phyloP scores from a whole-genome alignment of 2,888 invertebrate genomes.

The Agrypnus murinus region DNA sequence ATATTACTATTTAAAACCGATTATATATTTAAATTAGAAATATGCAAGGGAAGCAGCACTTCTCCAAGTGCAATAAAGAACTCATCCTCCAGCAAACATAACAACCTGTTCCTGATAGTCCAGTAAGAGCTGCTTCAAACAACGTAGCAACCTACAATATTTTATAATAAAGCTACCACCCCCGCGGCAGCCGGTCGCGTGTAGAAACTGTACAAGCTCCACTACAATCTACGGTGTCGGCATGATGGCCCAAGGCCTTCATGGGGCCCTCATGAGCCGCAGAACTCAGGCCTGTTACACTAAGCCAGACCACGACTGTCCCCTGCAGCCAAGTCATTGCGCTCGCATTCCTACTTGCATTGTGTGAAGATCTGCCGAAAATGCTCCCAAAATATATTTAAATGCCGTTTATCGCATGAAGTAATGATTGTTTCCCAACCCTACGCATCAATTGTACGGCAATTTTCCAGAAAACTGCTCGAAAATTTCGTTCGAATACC shows the following conservation, averaged over 20 bases:
- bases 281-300: slow-evolving; percentile 61
- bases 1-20: too few relatives aligned
- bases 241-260: slow-evolving; percentile 66
- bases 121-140: slow-evolving; percentile 44
- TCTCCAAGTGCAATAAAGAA: slow-evolving; percentile 16
- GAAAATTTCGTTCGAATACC: slow-evolving; percentile 21
- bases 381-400: slow-evolving; percentile 50
- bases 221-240: slow-evolving; percentile 63
- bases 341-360: slow-evolving; percentile 60
- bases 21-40: too few relatives aligned
- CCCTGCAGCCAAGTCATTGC: slow-evolving; percentile 67
- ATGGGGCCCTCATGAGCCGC: slow-evolving; percentile 63
- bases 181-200: slow-evolving; percentile 71
- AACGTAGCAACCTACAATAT: slow-evolving; percentile 58
- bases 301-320: slow-evolving; percentile 68
- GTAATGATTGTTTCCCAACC: slow-evolving; percentile 23
- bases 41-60: too few relatives aligned
- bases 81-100: slow-evolving; percentile 29
- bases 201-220: slow-evolving; percentile 62
- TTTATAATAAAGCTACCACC: slow-evolving; percentile 69
- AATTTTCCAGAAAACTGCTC: slow-evolving; percentile 24
- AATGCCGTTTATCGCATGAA: slow-evolving; percentile 37
- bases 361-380: slow-evolving; percentile 55
- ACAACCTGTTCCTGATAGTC: slow-evolving; percentile 39
- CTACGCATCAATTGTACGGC: slow-evolving; percentile 36